Conservation (phyloP, 2,797 vertebrate genomes). For the Harpagifer antarcticus region DNA sequence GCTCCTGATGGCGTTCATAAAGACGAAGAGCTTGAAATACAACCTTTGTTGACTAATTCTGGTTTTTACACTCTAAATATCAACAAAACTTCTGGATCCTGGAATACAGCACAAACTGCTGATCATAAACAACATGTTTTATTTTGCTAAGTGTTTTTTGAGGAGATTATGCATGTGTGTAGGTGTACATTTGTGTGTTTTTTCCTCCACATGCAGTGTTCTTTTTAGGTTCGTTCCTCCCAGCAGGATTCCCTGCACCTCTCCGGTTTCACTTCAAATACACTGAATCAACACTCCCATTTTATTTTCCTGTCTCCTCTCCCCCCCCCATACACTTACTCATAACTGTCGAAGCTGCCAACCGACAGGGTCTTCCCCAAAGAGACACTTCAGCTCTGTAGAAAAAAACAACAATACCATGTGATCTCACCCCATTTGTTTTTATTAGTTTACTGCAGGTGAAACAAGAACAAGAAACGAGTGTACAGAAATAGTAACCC, state of each 20-base stretch:
- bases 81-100: not conserved
- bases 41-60: too few species aligned
- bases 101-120: not conserved
- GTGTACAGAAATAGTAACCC: not conserved
- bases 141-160: not conserved
- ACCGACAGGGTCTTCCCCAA: conserved; percentile 24
- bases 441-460: not conserved
- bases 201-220: not conserved
- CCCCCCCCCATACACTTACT: conserved; percentile 10
- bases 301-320: not conserved
- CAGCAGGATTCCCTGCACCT: conserved; percentile 44
- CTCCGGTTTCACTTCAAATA: conserved; percentile 37
- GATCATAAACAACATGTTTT: not conserved
- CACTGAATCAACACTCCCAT: conserved; percentile 32
- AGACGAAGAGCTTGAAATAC: not conserved
- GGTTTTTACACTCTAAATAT: not conserved
- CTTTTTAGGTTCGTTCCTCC: conserved; percentile 34
- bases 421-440: not conserved
- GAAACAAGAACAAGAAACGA: not conserved
- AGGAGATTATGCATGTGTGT: not conserved
- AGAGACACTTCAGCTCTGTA: conserved; percentile 32
- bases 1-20: not conserved
- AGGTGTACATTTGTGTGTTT: conserved; percentile 1
- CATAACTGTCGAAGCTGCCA: conserved; percentile 22
- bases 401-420: conserved; percentile 6